phyloP scores from a whole-genome alignment of 2,797 vertebrate species.

The Hapalemur alaotrensis region DNA sequence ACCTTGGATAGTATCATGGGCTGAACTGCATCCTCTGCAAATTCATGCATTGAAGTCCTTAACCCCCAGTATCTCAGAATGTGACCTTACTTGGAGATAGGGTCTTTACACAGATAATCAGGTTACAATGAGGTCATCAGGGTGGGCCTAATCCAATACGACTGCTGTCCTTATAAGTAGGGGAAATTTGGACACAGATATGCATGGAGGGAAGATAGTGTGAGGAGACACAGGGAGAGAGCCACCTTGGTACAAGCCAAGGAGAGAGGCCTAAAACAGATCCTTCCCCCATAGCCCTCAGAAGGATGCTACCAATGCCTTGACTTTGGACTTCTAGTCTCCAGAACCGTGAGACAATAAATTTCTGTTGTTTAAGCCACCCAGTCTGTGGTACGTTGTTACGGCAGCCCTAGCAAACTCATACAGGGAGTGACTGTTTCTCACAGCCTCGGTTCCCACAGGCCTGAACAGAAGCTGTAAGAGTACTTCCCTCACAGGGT shows the following conservation, averaged over 20 bases:
- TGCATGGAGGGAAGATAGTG: background rate
- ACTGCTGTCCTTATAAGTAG: background rate
- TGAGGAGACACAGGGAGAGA: background rate
- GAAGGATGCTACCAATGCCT: background rate
- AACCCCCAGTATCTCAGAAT: background rate
- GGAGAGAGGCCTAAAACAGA: background rate
- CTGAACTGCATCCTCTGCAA: background rate
- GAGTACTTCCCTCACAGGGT: background rate
- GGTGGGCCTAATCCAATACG: background rate
- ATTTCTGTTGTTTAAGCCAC: background rate
- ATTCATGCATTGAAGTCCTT: background rate
- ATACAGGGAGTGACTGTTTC: background rate
- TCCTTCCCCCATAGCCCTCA: background rate
- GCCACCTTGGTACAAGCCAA: background rate
- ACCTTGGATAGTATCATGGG: background rate
- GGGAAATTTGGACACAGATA: background rate
- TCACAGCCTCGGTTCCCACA: background rate
- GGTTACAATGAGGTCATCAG: background rate
- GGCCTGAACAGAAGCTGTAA: background rate
- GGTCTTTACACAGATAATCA: background rate
- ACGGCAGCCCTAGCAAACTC: background rate
- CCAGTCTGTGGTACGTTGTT: background rate
- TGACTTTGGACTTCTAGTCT: background rate
- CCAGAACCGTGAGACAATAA: background rate
- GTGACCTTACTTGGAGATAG: background rate